phyloP scores from a whole-genome alignment of 2,888 invertebrate genomes.

The Galeopsomyia nigrocyanea region DNA sequence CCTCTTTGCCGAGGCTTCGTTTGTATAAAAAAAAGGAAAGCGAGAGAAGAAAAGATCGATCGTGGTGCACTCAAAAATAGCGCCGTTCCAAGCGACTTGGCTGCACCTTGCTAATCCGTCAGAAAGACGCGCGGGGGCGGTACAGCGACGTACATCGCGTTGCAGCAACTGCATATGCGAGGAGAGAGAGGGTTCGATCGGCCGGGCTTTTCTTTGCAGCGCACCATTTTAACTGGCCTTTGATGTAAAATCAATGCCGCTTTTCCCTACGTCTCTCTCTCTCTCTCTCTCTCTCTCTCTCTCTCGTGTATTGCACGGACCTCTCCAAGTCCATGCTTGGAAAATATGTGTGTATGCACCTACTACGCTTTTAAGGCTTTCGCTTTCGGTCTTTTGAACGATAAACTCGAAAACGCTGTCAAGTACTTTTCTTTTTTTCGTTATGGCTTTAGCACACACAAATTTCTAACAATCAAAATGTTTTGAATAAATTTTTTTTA shows the following conservation, averaged over 20 bases:
- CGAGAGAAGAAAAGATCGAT: constrained; percentile 48
- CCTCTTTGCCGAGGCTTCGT: constrained; percentile 36
- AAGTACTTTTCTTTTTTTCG: constrained; percentile 48
- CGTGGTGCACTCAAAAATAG: constrained; percentile 2
- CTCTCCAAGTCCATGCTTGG: too few species aligned
- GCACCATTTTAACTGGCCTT: constrained; percentile 65
- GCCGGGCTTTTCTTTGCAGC: constrained; percentile 64
- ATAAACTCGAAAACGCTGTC: constrained; percentile 37
- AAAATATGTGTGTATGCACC: constrained; percentile 13
- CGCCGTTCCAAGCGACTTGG: not conserved
- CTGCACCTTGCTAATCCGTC: constrained; percentile 31
- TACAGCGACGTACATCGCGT: constrained; percentile 45
- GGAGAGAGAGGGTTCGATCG: constrained; percentile 59
- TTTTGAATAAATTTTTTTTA: not conserved
- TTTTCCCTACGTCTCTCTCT: constrained; percentile 52
- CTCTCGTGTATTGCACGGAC: constrained; percentile 24
- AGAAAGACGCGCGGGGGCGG: constrained; percentile 51
- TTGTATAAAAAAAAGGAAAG: constrained; percentile 18
- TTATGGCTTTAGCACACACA: not conserved
- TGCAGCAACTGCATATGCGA: constrained; percentile 55
- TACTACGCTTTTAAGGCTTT: constrained; percentile 17
- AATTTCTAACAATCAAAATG: not conserved
- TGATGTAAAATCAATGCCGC: constrained; percentile 68
- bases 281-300: not conserved
- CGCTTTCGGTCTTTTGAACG: constrained; percentile 8